A percentile compares a stretch with the other conserved stretches of the same genome.
These are phyloP conservation scores for Hipparchia semele DNA, from an alignment of 2,888 invertebrate genomes.

Conservation along the genomic window DNA sequence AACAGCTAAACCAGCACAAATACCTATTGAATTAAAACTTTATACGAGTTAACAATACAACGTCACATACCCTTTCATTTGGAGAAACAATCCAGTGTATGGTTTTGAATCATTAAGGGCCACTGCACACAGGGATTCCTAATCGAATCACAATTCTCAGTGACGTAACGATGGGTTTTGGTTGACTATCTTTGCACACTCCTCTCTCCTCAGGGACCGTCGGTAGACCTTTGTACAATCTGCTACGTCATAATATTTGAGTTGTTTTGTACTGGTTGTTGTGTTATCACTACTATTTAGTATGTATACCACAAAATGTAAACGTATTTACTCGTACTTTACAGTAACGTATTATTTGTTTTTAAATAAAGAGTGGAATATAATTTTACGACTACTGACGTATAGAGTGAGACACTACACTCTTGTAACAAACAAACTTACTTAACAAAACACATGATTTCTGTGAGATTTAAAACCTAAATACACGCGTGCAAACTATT, in stretches of 20 bases:
- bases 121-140: constrained; percentile 69
- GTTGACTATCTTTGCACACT: constrained; percentile 36
- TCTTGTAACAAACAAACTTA: too few relatives aligned
- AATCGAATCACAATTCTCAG: constrained; percentile 77
- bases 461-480: too few relatives aligned
- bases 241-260: constrained; percentile 48
- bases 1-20: background rate
- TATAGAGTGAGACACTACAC: too few relatives aligned
- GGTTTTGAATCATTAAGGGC: constrained; percentile 64
- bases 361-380: too few relatives aligned
- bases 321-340: background rate
- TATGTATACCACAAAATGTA: background rate
- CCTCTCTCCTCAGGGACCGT: constrained; percentile 49
- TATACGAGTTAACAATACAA: background rate
- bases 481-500: background rate
- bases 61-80: constrained; percentile 24
- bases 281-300: background rate
- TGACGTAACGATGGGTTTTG: constrained; percentile 64
- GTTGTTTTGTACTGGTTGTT: constrained; percentile 47
- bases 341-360: too few relatives aligned
- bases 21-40: background rate
- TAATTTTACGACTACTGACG: too few relatives aligned
- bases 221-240: constrained; percentile 50
- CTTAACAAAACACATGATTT: too few relatives aligned
- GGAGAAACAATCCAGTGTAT: constrained; percentile 31